Evolutionary conservation across 1,140 invertebrate genomes (phyloP).

Genomic region (Cecropterus lyciades): DNA sequence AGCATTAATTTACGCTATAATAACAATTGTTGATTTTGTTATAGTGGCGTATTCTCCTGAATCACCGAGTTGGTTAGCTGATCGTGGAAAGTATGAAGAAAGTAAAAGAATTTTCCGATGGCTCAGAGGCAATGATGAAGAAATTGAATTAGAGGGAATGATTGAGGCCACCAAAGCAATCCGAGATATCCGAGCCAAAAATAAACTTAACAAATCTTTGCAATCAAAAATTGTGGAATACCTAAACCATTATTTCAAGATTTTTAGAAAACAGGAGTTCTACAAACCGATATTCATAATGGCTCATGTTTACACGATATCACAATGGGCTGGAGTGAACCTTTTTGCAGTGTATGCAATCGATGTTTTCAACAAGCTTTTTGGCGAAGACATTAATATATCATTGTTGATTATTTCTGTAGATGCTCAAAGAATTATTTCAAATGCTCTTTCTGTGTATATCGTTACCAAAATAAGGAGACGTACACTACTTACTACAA

Average conservation of each 20-base stretch:
- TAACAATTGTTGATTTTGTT: conserved; percentile 46
- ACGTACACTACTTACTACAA: conserved; percentile 48
- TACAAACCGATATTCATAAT: conserved; percentile 60
- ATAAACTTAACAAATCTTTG: not conserved
- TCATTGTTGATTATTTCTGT: conserved; percentile 49
- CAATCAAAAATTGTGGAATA: conserved; percentile 37
- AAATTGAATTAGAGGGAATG: conserved; percentile 54
- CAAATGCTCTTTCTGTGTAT: conserved; percentile 49
- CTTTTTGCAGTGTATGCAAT: conserved; percentile 51
- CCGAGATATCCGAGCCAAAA: conserved; percentile 44
- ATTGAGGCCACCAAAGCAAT: conserved; percentile 49
- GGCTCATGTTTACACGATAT: conserved; percentile 52
- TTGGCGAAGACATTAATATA: conserved; percentile 44
- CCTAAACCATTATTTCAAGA: conserved; percentile 42
- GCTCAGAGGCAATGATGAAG: conserved; percentile 52
- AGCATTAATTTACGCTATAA: conserved; percentile 43
- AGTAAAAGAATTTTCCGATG: conserved; percentile 50
- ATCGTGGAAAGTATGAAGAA: conserved; percentile 50
- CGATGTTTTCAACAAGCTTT: conserved; percentile 49
- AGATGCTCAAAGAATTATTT: conserved; percentile 56
- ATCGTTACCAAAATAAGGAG: conserved; percentile 56
- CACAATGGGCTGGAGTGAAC: conserved; percentile 54
- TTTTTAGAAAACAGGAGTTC: conserved; percentile 55
- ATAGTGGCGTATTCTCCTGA: conserved; percentile 56
- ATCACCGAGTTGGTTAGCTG: conserved; percentile 55